Conservation (phyloP, 2,113 vertebrate species). For the Scytalopus superciliaris region DNA sequence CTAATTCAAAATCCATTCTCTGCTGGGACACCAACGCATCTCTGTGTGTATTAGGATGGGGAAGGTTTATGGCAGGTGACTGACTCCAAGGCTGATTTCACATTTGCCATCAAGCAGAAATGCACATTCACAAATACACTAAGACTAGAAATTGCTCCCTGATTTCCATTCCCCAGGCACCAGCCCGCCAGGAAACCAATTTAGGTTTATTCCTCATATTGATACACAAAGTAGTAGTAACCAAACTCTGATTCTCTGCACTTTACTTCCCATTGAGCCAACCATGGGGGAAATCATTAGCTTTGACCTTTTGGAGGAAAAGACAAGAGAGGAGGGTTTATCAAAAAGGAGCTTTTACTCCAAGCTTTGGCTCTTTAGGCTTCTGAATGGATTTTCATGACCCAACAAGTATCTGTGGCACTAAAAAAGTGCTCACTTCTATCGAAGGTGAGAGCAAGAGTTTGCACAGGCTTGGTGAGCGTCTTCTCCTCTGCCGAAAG, state of each 20-base stretch:
- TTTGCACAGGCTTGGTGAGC: background rate
- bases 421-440: background rate
- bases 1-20: conserved; percentile 65
- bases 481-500: background rate
- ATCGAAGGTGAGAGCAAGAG: background rate
- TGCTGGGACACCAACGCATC: background rate
- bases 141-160: conserved; percentile 67
- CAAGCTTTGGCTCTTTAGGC: background rate
- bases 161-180: conserved; percentile 64
- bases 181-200: conserved; percentile 64
- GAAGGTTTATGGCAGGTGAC: conserved; percentile 63
- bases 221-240: conserved; percentile 60
- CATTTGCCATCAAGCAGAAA: conserved; percentile 74
- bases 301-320: conserved; percentile 60
- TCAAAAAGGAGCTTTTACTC: conserved; percentile 62
- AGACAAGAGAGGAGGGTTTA: conserved; percentile 35
- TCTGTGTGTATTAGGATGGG: background rate
- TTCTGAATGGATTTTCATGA: conserved; percentile 22
- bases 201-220: conserved; percentile 57
- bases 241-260: conserved; percentile 46
- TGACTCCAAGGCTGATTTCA: conserved; percentile 67
- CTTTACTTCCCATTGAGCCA: conserved; percentile 61
- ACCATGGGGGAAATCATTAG: conserved; percentile 63
- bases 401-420: background rate
- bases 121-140: conserved; percentile 68